phyloP scores from a whole-genome alignment of 1,140 invertebrate species.

The Pollicipes pollicipes region DNA sequence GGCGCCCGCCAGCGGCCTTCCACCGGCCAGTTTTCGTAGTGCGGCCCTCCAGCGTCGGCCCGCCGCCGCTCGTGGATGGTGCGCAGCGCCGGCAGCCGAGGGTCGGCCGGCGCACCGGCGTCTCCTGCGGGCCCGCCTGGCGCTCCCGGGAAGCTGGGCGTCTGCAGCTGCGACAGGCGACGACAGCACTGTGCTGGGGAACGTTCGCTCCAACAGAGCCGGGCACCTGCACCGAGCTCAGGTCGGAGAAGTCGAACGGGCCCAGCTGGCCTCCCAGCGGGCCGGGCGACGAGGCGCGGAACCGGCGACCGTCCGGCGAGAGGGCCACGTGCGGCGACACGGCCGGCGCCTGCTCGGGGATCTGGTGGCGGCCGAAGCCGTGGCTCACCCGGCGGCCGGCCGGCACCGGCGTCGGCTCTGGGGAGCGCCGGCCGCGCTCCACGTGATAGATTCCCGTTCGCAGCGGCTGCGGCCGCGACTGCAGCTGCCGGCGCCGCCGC shows the following conservation, averaged over 20 bases:
- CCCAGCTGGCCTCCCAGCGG: slow-evolving; percentile 21
- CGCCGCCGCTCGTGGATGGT: slow-evolving; percentile 50
- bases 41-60: slow-evolving; percentile 2
- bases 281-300: slow-evolving; percentile 44
- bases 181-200: slow-evolving; percentile 32
- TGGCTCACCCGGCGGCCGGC: slow-evolving; percentile 52
- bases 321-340: slow-evolving; percentile 21
- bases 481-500: slow-evolving; percentile 29
- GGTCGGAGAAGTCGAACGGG: slow-evolving; percentile 43
- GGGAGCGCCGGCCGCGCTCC: slow-evolving; percentile 39
- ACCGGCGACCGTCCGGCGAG: slow-evolving; percentile 34
- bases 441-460: slow-evolving; percentile 53
- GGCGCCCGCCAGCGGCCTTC: neutral
- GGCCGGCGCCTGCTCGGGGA: slow-evolving; percentile 19
- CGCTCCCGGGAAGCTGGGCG: slow-evolving; percentile 42
- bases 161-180: no score
- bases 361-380: slow-evolving; percentile 25
- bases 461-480: slow-evolving; percentile 46
- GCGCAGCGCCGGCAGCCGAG: slow-evolving; percentile 49
- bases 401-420: slow-evolving; percentile 47
- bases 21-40: slow-evolving; percentile 7
- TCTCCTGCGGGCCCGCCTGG: neutral
- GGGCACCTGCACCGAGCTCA: slow-evolving; percentile 63
- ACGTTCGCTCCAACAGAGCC: slow-evolving; percentile 59
- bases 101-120: slow-evolving; percentile 40